Conservation (phyloP, 2,113 vertebrate species). For the Grammomys dolichurus region DNA sequence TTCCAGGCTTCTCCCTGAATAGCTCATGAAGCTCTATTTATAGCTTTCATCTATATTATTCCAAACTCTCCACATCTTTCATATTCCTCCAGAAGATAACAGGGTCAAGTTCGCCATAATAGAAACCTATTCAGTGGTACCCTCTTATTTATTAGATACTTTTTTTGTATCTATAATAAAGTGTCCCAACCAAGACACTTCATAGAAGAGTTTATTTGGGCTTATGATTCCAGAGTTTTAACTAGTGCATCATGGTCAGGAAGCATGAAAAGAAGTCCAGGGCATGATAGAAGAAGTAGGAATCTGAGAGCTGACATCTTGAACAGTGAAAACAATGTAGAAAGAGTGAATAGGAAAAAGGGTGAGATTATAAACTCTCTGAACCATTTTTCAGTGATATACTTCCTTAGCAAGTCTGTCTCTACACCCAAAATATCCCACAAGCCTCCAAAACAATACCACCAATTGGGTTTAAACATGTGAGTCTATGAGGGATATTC, state of each 20-base stretch:
- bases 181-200: background rate
- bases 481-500: too few relatives aligned
- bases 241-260: background rate
- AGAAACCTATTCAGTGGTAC: background rate
- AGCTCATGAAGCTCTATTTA: background rate
- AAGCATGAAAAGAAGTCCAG: background rate
- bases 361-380: background rate
- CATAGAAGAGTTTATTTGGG: background rate
- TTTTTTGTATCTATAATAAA: background rate
- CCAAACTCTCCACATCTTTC: background rate
- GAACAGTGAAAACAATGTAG: background rate
- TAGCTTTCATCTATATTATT: background rate
- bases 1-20: background rate
- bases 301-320: background rate
- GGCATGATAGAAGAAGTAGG: background rate
- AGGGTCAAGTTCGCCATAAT: background rate
- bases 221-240: background rate
- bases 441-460: too few relatives aligned
- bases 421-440: too few relatives aligned
- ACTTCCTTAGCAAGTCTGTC: background rate
- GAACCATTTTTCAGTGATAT: background rate
- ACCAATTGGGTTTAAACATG: too few relatives aligned
- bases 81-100: background rate
- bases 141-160: background rate
- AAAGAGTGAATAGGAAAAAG: background rate